Percentiles rank a stretch among this genome's conserved stretches.
Evolutionary conservation across 92 coral and sea anemone species (phyloP).

Genomic region (Phenganax stokvisi): DNA sequence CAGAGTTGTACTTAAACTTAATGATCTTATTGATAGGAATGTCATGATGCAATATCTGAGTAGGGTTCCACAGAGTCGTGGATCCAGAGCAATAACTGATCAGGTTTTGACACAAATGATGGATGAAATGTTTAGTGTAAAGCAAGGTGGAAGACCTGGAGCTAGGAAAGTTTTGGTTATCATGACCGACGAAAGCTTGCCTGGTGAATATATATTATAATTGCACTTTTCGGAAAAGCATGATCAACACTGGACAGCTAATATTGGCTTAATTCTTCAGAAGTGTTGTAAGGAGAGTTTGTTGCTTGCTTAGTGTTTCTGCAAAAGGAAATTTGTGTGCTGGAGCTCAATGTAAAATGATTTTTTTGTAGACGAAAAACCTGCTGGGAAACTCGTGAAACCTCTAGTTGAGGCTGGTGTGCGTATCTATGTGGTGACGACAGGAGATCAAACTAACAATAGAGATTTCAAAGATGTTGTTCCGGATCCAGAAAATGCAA

Average conservation of each 20-base stretch:
- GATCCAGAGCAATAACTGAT: slow-evolving; percentile 16
- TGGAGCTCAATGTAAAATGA: neutral
- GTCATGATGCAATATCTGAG: neutral
- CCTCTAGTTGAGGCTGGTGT: slow-evolving; percentile 27
- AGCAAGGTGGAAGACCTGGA: slow-evolving; percentile 49
- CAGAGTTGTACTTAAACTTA: slow-evolving; percentile 41
- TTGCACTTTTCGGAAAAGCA: neutral
- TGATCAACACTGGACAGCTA: too few relatives aligned
- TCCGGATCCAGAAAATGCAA: slow-evolving; percentile 22
- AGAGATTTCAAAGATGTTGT: slow-evolving; percentile 24
- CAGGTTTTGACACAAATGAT: slow-evolving; percentile 13
- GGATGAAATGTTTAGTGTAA: slow-evolving; percentile 21
- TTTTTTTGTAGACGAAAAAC: slow-evolving; percentile 1
- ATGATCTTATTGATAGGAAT: slow-evolving; percentile 1
- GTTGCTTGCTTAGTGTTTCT: too few relatives aligned
- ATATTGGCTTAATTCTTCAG: too few relatives aligned
- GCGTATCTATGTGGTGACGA: slow-evolving; percentile 30
- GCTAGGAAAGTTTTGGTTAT: slow-evolving; percentile 57
- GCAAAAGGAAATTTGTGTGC: too few relatives aligned
- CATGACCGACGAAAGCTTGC: slow-evolving; percentile 44
- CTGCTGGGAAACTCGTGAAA: neutral
- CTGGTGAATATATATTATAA: neutral
- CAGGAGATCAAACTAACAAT: slow-evolving; percentile 2
- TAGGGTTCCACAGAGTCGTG: slow-evolving; percentile 16
- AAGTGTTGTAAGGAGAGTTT: too few relatives aligned